Conservation (phyloP, 2,888 invertebrate species). For the Tachina grossa region DNA sequence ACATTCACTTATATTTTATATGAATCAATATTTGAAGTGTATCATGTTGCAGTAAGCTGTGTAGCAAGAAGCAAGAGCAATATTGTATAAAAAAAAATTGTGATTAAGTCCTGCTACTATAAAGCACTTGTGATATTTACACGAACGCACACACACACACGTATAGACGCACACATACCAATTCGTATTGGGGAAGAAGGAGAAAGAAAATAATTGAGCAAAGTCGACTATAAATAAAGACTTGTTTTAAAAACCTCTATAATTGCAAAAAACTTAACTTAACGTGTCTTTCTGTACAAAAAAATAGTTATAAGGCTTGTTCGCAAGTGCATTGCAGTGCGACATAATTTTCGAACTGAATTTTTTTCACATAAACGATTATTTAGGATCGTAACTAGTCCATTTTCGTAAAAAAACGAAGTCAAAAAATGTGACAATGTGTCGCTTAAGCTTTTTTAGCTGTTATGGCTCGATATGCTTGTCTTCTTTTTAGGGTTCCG, state of each 20-base stretch:
- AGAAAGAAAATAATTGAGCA: not conserved
- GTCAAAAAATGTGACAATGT: no score
- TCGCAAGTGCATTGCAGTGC: no score
- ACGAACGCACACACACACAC: not conserved
- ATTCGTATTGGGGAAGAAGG: no score
- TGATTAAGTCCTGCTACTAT: constrained; percentile 68
- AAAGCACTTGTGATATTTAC: constrained; percentile 63
- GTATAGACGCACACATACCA: not conserved
- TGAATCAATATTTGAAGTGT: constrained; percentile 72
- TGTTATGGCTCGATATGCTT: no score
- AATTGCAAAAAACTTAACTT: not conserved
- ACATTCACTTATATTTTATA: constrained; percentile 45
- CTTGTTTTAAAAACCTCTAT: not conserved
- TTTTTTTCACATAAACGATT: no score
- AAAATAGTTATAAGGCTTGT: no score
- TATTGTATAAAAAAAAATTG: constrained; percentile 21
- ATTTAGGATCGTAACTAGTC: no score
- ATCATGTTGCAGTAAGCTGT: constrained; percentile 70
- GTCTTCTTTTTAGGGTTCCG: no score
- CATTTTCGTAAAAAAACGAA: no score
- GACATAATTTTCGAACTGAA: no score
- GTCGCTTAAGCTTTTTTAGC: no score
- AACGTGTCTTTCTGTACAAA: no score
- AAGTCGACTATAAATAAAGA: not conserved
- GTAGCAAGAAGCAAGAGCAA: constrained; percentile 2